Evolutionary conservation across 2,888 invertebrate species (phyloP).

Genomic region (Zaprionus lineosus): DNA sequence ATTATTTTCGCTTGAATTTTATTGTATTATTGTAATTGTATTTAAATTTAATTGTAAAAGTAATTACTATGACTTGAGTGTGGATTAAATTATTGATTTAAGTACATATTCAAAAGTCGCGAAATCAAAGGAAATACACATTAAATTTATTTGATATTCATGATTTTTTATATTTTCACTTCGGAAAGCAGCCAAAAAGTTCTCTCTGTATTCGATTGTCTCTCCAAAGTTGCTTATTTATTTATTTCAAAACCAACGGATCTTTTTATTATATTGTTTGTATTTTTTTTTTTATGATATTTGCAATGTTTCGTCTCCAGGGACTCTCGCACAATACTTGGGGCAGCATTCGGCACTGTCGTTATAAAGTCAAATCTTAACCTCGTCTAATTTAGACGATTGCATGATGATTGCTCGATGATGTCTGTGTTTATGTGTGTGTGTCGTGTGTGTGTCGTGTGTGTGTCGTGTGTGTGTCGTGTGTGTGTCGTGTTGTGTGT

Average conservation of each 20-base stretch:
- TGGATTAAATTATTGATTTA: slow-evolving; percentile 42
- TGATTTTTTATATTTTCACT: slow-evolving; percentile 19
- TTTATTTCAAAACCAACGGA: slow-evolving; percentile 33
- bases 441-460: slow-evolving; percentile 10
- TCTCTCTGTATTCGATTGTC: slow-evolving; percentile 25
- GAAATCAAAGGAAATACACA: no score
- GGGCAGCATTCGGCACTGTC: slow-evolving; percentile 49
- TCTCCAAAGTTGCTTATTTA: slow-evolving; percentile 23
- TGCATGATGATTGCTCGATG: slow-evolving; percentile 51
- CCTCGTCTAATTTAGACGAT: slow-evolving; percentile 74
- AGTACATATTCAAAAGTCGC: slow-evolving; percentile 22
- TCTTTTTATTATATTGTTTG: slow-evolving; percentile 29
- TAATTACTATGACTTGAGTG: slow-evolving; percentile 75
- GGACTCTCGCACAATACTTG: slow-evolving; percentile 49
- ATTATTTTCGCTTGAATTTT: slow-evolving; percentile 33
- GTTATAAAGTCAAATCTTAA: slow-evolving; percentile 42
- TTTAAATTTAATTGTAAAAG: slow-evolving; percentile 60
- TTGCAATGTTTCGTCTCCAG: slow-evolving; percentile 40
- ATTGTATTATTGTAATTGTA: slow-evolving; percentile 36
- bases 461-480: slow-evolving; percentile 23
- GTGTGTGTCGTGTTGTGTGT: slow-evolving; percentile 10
- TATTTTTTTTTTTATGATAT: slow-evolving; percentile 33
- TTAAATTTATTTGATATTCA: no score
- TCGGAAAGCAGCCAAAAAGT: slow-evolving; percentile 41
- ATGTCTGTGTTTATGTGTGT: slow-evolving; percentile 13